Base-by-base conservation (phyloP, 1,140 invertebrate species). In the Drosophila bifasciata region DNA sequence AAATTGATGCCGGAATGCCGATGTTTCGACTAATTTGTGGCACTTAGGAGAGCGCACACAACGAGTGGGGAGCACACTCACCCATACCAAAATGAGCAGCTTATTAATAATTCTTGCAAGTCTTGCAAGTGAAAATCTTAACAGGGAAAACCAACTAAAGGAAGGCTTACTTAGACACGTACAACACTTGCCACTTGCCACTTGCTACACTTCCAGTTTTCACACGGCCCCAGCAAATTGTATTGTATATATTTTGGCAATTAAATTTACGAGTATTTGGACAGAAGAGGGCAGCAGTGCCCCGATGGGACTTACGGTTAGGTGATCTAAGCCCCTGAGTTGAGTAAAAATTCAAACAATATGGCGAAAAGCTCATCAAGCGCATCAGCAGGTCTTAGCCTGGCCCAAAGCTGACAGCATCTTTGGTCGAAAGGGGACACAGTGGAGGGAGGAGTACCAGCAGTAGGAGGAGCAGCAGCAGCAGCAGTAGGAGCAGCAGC, bases 341-440 rank as follows among this genome's bases (percentile, higher is more conserved):
- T 64, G 40, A 45, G 70, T 74, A 66, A 86, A 86, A 77, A 85
- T 77, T 63, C 73, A 76, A 85, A 77, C 81, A 85, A 86, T 86
- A 81, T 69, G 69, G 64, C 69, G 49, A 56, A 77, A 83, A 86
- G 73, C 73, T 86, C 81, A 85, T 80, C 81, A 80, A 66, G 77
- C 72, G 77, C 81, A 81, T 86, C 73, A 85, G 60, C 78, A 62
- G 72, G 76, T 77, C 76, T 86, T 74, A 85, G 76, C 58, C 55
- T 40, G 57, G 45, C 55, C 79, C 76, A 62, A 51, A 76, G 76
- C 76, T 52, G 67, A 59, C 68, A 43, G 57, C 69, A 45, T 57
- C 59, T 73, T 64, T 41, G 49, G 43, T 32, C 25, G 25, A 16
- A 36, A 13, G 6, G 36, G 13, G 8, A 32, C 1, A 3, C 3